Base-by-base conservation (phyloP, 2,113 vertebrate genomes). In the Carettochelys insculpta region DNA sequence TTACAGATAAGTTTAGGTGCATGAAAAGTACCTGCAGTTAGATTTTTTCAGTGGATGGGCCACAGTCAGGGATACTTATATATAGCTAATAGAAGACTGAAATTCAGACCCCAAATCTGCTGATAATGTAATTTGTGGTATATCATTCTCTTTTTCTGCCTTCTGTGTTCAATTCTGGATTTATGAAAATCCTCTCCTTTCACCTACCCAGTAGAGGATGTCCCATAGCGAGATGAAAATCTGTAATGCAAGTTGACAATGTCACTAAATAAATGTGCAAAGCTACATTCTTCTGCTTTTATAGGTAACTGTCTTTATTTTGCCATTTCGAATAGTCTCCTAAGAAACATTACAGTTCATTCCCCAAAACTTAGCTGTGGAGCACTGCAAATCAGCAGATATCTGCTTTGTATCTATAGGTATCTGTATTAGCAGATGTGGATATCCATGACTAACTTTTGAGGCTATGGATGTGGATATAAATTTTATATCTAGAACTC, bases 1-100 rank as follows among this genome's bases (percentile, higher is more conserved):
- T 92, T 95, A 96, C 92, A 96, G 95, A 97, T 93, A 97, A 96
- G 88, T 97, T 96, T 96, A 96, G 94, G 96, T 3, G 91, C 94
- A 96, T 92, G 88, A 96, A 95, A 96, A 96, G 96, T 95, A 96
- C 92, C 88, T 95, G 92, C 90, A 95, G 95, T 93, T 92, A 95
- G 95, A 93, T 81, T 92, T 96, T 96, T 97, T 96, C 94, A 92
- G 48, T 95, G 95, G 86, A 89, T 95, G 95, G 93, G 77, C 86
- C 90, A 89, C 25, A 93, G 85, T 80, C 48, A 91, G 86, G 89
- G 82, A 87, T 90, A n/a, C n/a, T 95, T 82, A 27, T 71, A 92
- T 80, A 88, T 65, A 94, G 56, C 31, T 89, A 53, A 58, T 86
- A 77, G n/a, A 90, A 86, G 90, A 71, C 45, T 85, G 5, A 34